Conservation (phyloP, 2,113 vertebrate species). For the Pseudonaja textilis region DNA sequence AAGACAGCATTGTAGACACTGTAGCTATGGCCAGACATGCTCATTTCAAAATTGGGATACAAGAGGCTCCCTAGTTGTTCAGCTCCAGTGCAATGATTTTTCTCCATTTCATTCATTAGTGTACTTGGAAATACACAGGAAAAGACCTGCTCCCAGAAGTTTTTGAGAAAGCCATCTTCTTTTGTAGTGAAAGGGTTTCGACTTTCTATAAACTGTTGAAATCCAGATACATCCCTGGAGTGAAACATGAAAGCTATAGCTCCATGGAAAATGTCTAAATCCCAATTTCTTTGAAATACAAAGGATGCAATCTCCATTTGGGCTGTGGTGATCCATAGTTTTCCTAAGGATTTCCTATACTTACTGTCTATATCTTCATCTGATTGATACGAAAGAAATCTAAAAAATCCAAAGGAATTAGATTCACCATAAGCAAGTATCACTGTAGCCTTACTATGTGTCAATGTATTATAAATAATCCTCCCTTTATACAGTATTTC, state of each 20-base stretch:
- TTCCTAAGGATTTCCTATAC: background rate
- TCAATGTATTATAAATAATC: background rate
- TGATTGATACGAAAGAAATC: background rate
- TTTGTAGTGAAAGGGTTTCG: background rate
- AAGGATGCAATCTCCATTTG: background rate
- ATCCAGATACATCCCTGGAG: background rate
- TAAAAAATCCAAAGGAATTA: background rate
- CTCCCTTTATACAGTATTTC: accelerated
- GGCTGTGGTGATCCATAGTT: background rate
- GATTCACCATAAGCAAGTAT: background rate
- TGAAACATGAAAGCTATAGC: background rate
- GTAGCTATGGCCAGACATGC: background rate
- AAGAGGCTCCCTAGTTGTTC: background rate
- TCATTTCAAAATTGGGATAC: background rate
- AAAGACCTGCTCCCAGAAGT: conserved; percentile 1
- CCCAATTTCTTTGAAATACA: background rate
- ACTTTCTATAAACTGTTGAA: background rate
- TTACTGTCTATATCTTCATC: too few species aligned
- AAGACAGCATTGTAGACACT: background rate
- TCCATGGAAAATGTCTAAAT: background rate
- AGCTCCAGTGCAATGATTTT: background rate
- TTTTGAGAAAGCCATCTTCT: background rate
- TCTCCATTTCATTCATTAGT: too few species aligned
- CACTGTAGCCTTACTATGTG: background rate
- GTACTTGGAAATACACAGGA: background rate